Conservation (phyloP, 2,113 vertebrate species). For the Paradisaea rubra region DNA sequence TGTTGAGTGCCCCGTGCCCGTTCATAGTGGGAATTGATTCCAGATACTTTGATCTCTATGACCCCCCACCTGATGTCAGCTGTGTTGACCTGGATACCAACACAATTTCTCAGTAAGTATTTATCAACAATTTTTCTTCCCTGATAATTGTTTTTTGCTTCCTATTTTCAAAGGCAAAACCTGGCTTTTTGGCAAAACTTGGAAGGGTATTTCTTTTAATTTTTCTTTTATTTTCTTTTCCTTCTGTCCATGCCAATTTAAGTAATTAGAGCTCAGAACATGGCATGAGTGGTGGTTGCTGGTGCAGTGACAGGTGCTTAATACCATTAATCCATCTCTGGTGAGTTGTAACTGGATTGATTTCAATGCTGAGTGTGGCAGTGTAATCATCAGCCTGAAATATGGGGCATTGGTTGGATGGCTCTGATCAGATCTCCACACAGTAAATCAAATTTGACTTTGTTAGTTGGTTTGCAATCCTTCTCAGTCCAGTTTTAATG, state of each 20-base stretch:
- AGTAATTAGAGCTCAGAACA: neutral
- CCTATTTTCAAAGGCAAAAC: neutral
- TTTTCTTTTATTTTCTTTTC: neutral
- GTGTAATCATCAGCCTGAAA: neutral
- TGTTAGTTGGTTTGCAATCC: neutral
- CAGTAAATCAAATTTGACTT: neutral
- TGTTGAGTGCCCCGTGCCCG: conserved; percentile 92
- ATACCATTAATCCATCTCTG: neutral
- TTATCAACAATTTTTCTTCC: neutral
- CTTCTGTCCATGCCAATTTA: neutral
- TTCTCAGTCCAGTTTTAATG: neutral
- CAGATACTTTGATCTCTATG: conserved; percentile 96
- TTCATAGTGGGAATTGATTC: conserved; percentile 99
- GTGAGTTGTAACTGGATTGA: neutral
- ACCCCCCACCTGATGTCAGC: conserved; percentile 93
- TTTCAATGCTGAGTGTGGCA: neutral
- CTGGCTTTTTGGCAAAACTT: neutral
- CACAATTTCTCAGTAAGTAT: conserved; percentile 97
- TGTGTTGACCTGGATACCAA: conserved; percentile 98
- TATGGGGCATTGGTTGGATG: neutral
- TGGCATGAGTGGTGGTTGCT: neutral
- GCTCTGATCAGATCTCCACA: neutral
- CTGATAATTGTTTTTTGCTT: neutral
- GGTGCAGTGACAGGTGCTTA: neutral
- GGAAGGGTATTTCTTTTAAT: neutral